Percentiles rank a stretch among this genome's conserved stretches.
Conservation (phyloP, 2,113 vertebrate genomes). For the Pavo muticus region DNA sequence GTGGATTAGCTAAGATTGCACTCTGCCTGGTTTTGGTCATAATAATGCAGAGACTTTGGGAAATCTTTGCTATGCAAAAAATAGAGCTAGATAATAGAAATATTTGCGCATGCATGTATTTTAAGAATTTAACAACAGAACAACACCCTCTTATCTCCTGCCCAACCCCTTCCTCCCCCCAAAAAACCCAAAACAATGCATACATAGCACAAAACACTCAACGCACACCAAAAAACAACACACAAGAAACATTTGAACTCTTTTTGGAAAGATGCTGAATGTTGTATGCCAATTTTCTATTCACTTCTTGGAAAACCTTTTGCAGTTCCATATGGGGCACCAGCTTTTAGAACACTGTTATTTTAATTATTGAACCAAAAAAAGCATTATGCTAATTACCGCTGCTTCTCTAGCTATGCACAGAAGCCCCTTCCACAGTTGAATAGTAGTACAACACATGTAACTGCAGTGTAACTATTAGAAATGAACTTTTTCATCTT, state of each 20-base stretch:
- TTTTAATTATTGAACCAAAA: conserved; percentile 70
- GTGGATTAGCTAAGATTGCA: conserved; percentile 16
- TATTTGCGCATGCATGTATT: not conserved
- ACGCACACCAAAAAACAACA: not conserved
- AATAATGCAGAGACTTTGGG: not conserved
- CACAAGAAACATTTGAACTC: not conserved
- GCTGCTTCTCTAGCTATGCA: conserved; percentile 10
- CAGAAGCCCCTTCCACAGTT: conserved; percentile 11
- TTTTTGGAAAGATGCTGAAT: not conserved
- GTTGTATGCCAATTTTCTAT: conserved; percentile 30
- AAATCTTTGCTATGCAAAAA: not conserved
- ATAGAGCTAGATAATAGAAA: not conserved
- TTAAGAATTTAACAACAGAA: not conserved
- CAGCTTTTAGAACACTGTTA: conserved; percentile 59
- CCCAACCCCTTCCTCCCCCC: fast-evolving
- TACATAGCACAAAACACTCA: not conserved
- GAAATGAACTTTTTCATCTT: not conserved
- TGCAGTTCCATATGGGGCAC: conserved; percentile 59
- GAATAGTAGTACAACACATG: not conserved
- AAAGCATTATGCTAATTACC: conserved; percentile 56
- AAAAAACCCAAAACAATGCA: not conserved
- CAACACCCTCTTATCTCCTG: not conserved
- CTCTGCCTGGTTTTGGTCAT: conserved; percentile 14
- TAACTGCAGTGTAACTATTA: not conserved
- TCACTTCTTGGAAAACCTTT: conserved; percentile 59